Percentiles rank a stretch among this genome's conserved stretches.
These are phyloP conservation scores for Platysteira castanea DNA, from an alignment of 2,113 vertebrate species.

Conservation along the genomic window DNA sequence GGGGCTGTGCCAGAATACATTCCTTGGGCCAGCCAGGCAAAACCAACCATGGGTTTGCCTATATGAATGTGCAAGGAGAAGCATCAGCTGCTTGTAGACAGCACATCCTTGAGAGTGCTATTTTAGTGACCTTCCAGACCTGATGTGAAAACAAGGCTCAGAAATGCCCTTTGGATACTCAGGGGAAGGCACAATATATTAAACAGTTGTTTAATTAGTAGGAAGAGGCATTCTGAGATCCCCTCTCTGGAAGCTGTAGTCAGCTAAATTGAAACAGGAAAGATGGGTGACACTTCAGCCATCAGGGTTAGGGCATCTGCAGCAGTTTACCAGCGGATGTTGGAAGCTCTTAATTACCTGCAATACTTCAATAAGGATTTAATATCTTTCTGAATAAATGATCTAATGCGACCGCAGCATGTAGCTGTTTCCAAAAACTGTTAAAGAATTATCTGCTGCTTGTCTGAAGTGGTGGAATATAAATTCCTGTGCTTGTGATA, in stretches of 20 bases:
- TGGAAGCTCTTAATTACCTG: not conserved
- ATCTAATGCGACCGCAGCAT: not conserved
- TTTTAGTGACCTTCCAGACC: not conserved
- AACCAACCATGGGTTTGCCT: not conserved
- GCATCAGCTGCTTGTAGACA: not conserved
- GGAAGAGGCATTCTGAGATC: not conserved
- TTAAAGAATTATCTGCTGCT: not conserved
- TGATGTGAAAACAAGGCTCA: not conserved
- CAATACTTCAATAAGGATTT: not conserved
- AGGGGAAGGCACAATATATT: not conserved
- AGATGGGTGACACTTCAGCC: not conserved
- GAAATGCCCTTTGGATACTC: not conserved
- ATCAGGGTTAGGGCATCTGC: not conserved
- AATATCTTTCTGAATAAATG: not conserved
- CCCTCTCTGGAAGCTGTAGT: not conserved
- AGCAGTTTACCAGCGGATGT: not conserved
- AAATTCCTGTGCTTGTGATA: not conserved
- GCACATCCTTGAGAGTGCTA: not conserved
- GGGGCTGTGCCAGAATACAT: not conserved
- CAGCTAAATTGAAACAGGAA: not conserved
- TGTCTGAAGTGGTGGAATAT: not conserved
- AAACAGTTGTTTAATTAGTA: not conserved
- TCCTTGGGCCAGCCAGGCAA: not conserved
- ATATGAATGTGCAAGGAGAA: not conserved
- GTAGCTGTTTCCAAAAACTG: not conserved